phyloP scores from a whole-genome alignment of 2,797 vertebrate genomes.

The Halcyon chelicuti region DNA sequence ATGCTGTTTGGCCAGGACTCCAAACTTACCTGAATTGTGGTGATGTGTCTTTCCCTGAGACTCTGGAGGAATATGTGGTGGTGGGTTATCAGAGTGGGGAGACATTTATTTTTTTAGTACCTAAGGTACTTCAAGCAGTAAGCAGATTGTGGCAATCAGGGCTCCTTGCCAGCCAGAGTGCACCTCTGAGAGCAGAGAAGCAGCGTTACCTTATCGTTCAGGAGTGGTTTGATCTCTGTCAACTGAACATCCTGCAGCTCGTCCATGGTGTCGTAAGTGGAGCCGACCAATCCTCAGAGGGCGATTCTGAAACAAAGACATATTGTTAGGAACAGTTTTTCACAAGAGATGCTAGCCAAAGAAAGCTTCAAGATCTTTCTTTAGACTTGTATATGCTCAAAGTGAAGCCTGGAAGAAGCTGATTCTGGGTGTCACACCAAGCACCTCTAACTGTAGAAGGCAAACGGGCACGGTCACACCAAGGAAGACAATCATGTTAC shows the following conservation, averaged over 20 bases:
- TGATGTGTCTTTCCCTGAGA: background rate
- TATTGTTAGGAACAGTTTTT: background rate
- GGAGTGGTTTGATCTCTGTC: constrained; percentile 94
- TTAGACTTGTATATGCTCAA: background rate
- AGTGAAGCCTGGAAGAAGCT: background rate
- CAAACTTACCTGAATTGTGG: background rate
- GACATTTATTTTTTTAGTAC: background rate
- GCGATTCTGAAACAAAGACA: constrained; percentile 68
- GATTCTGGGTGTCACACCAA: background rate
- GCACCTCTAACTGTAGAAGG: background rate
- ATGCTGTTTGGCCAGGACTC: background rate
- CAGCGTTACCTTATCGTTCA: constrained; percentile 89
- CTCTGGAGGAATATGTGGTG: background rate
- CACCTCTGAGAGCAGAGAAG: background rate
- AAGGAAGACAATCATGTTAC: background rate
- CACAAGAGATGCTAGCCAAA: background rate
- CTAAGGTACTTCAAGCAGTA: background rate
- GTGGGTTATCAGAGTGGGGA: background rate
- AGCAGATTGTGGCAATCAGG: background rate
- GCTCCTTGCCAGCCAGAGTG: background rate
- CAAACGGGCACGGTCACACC: background rate
- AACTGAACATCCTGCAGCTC: constrained; percentile 94
- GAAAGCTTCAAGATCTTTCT: background rate
- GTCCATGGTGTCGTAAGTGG: constrained; percentile 82
- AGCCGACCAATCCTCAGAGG: constrained; percentile 22